phyloP scores from a whole-genome alignment of 2,797 vertebrate species.

The Cyclura pinguis region DNA sequence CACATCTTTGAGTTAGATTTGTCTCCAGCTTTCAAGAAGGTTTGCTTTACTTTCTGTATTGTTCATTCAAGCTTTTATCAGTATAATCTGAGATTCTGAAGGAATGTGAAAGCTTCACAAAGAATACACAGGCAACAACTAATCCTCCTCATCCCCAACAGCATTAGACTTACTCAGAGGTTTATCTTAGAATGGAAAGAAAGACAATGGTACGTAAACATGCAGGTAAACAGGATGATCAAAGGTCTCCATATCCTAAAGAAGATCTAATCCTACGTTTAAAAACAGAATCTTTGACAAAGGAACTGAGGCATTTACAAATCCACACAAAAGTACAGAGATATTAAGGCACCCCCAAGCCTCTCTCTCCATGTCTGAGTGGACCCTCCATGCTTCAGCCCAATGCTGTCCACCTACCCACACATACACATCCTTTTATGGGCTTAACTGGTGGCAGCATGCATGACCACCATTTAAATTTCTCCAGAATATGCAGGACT shows the following conservation, averaged over 20 bases:
- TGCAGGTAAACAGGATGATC: conserved; percentile 36
- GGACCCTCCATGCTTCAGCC: not conserved
- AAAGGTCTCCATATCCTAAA: not conserved
- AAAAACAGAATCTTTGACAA: not conserved
- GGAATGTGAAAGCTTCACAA: conserved; percentile 21
- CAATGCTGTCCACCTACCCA: not conserved
- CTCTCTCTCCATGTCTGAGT: not conserved
- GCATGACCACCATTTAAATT: not conserved
- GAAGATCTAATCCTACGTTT: not conserved
- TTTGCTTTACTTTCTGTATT: conserved; percentile 28
- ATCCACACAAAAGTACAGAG: not conserved
- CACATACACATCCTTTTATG: not conserved
- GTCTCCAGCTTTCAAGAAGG: conserved; percentile 24
- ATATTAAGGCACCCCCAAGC: not conserved
- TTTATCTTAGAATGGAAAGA: conserved; percentile 44
- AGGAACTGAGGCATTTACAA: not conserved
- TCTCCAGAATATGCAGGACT: not conserved
- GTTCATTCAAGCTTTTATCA: conserved; percentile 45
- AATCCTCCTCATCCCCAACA: not conserved
- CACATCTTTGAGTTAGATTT: conserved; percentile 56
- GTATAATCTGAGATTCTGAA: conserved; percentile 29
- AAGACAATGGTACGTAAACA: not conserved
- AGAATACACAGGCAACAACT: conserved; percentile 42
- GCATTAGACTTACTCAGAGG: conserved; percentile 30
- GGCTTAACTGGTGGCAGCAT: not conserved